Percentiles rank a stretch among this genome's conserved stretches.
These are phyloP conservation scores for Polydrusus tereticollis DNA, from an alignment of 2,888 invertebrate genomes.

Conservation along the genomic window DNA sequence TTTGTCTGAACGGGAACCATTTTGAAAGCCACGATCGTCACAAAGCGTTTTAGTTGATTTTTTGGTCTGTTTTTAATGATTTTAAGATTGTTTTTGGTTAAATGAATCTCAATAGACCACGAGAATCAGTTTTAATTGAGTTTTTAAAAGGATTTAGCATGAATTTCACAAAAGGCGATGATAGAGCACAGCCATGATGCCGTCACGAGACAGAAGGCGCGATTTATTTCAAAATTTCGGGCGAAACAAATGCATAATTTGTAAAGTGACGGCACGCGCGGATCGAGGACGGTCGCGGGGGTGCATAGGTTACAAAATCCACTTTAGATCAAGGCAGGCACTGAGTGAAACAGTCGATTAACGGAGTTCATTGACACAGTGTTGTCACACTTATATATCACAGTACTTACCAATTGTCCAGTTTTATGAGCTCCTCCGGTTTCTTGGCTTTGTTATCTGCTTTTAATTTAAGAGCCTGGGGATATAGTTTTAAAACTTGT, in stretches of 20 bases:
- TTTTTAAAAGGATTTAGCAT: constrained; percentile 18
- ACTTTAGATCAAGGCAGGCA: constrained; percentile 57
- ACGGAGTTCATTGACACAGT: constrained; percentile 63
- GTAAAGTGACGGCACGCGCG: constrained; percentile 34
- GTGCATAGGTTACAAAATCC: constrained; percentile 42
- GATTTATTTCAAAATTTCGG: constrained; percentile 33
- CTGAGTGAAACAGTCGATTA: constrained; percentile 64
- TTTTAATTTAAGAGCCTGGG: constrained; percentile 90
- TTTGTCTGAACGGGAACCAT: constrained; percentile 73
- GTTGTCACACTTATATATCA: constrained; percentile 44
- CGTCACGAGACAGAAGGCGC: constrained; percentile 44
- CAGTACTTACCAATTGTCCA: constrained; percentile 92
- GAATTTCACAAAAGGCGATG: constrained; percentile 13
- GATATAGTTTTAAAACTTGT: constrained; percentile 91
- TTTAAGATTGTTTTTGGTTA: background rate
- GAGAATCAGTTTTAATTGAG: background rate
- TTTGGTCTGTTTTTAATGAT: background rate
- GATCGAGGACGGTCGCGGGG: constrained; percentile 35
- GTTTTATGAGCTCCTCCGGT: constrained; percentile 93
- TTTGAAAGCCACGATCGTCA: constrained; percentile 70
- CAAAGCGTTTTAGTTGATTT: constrained; percentile 48
- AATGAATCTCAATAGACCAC: background rate
- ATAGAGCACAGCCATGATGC: constrained; percentile 61
- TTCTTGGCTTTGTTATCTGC: constrained; percentile 92
- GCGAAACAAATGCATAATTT: constrained; percentile 28